These are phyloP conservation scores for Diplogasteroides magnus DNA, from an alignment of 1,140 invertebrate species.

Conservation along the genomic window DNA sequence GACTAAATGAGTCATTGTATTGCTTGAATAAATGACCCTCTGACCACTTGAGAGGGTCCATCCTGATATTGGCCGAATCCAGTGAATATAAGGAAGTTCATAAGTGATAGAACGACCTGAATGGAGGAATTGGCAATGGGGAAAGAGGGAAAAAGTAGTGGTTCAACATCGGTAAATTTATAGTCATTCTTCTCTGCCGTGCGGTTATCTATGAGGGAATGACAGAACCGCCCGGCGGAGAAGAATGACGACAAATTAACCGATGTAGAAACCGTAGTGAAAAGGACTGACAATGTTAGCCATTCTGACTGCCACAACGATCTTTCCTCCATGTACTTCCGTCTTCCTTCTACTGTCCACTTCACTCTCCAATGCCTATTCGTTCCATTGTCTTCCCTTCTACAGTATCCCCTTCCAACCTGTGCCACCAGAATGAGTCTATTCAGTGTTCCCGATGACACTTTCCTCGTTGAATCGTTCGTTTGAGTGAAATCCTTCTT, in stretches of 20 bases:
- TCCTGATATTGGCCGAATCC: constrained; percentile 49
- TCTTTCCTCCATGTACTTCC: constrained; percentile 45
- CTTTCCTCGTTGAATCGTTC: constrained; percentile 26
- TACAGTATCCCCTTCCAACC: constrained; percentile 1
- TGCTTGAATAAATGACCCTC: constrained; percentile 14
- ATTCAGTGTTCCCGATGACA: constrained; percentile 51
- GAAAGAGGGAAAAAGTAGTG: no score
- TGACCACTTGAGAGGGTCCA: constrained; percentile 33
- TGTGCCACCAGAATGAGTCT: constrained; percentile 51
- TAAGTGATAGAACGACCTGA: constrained; percentile 36
- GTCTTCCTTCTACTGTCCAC: constrained; percentile 44
- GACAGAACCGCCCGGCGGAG: no score
- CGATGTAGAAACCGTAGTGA: neutral
- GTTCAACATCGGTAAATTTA: no score
- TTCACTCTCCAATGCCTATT: constrained; percentile 42
- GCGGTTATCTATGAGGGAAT: no score
- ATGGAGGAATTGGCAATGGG: no score
- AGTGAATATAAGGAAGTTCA: constrained; percentile 46
- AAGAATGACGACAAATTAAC: no score
- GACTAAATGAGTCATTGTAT: constrained; percentile 11
- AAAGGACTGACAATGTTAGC: constrained; percentile 42
- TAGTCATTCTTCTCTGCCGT: no score
- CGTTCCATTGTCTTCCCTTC: neutral
- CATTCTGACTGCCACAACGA: constrained; percentile 44
- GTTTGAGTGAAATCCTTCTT: neutral